These are phyloP conservation scores for Rhingia campestris DNA, from an alignment of 2,888 invertebrate genomes.

Conservation along the genomic window DNA sequence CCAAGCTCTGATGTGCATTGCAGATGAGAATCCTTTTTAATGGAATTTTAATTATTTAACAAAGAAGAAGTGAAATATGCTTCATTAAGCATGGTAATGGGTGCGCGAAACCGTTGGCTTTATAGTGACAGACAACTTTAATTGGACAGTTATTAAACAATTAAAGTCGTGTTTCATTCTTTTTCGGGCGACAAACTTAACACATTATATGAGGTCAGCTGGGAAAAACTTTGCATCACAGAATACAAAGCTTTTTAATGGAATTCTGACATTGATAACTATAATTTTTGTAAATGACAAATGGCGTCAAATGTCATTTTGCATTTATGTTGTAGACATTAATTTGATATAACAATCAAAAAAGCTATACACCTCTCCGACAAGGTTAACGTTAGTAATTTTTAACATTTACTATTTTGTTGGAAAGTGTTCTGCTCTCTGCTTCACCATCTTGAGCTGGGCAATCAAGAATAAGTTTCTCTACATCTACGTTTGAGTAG, in stretches of 20 bases:
- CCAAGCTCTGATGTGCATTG: conserved; percentile 34
- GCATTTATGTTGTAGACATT: too few relatives aligned
- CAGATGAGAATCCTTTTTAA: conserved; percentile 62
- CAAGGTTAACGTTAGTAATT: too few relatives aligned
- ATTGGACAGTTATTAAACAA: conserved; percentile 34
- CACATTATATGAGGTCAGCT: not conserved
- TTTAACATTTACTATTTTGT: too few relatives aligned
- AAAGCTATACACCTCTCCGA: too few relatives aligned
- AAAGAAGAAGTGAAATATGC: conserved; percentile 58
- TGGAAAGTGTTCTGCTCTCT: too few relatives aligned
- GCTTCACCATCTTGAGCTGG: too few relatives aligned
- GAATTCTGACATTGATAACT: too few relatives aligned
- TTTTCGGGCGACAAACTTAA: not conserved
- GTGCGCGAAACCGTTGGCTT: conserved; percentile 25
- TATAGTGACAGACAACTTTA: conserved; percentile 31
- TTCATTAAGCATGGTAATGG: conserved; percentile 62
- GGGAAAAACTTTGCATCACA: not conserved
- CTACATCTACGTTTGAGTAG: too few relatives aligned
- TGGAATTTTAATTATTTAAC: conserved; percentile 74
- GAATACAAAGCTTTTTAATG: not conserved
- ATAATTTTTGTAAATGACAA: too few relatives aligned
- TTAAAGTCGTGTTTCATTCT: not conserved
- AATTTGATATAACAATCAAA: too few relatives aligned
- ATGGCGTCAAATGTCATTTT: too few relatives aligned
- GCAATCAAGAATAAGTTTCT: too few relatives aligned